Conservation (phyloP, 2,797 vertebrate species). For the Vireo griseus region DNA sequence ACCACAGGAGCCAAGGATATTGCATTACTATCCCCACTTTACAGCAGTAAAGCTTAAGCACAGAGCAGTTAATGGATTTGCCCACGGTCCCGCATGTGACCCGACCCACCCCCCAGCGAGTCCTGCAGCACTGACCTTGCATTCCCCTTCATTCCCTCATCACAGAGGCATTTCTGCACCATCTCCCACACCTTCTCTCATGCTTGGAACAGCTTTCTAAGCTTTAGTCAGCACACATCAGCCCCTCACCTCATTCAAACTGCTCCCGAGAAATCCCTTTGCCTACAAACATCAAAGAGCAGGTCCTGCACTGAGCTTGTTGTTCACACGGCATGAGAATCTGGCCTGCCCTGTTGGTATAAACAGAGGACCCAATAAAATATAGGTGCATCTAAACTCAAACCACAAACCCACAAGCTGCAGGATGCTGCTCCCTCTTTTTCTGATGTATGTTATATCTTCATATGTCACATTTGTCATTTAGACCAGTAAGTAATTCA, state of each 20-base stretch:
- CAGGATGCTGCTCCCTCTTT: background rate
- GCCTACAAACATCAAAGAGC: slow-evolving; percentile 53
- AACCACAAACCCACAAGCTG: background rate
- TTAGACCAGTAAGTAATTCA: background rate
- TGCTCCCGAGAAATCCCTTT: slow-evolving; percentile 49
- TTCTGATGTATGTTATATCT: background rate
- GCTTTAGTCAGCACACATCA: slow-evolving; percentile 61
- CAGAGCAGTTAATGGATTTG: slow-evolving; percentile 60
- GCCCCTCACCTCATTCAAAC: slow-evolving; percentile 62
- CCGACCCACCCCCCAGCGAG: background rate
- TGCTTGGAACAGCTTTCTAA: slow-evolving; percentile 59
- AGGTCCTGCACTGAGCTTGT: background rate
- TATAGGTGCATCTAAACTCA: slow-evolving; percentile 12
- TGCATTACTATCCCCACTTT: slow-evolving; percentile 37
- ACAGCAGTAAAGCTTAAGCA: slow-evolving; percentile 38
- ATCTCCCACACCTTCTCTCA: slow-evolving; percentile 66
- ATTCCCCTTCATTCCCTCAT: slow-evolving; percentile 63
- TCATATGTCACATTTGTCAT: background rate
- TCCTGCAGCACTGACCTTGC: slow-evolving; percentile 50
- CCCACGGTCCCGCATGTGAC: slow-evolving; percentile 4
- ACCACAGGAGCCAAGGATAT: slow-evolving; percentile 46
- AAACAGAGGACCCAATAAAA: slow-evolving; percentile 7
- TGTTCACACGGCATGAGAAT: slow-evolving; percentile 4
- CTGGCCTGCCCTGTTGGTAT: background rate
- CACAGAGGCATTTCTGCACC: slow-evolving; percentile 65